phyloP scores from a whole-genome alignment of 2,797 vertebrate genomes.

The Pteronotus mesoamericanus region DNA sequence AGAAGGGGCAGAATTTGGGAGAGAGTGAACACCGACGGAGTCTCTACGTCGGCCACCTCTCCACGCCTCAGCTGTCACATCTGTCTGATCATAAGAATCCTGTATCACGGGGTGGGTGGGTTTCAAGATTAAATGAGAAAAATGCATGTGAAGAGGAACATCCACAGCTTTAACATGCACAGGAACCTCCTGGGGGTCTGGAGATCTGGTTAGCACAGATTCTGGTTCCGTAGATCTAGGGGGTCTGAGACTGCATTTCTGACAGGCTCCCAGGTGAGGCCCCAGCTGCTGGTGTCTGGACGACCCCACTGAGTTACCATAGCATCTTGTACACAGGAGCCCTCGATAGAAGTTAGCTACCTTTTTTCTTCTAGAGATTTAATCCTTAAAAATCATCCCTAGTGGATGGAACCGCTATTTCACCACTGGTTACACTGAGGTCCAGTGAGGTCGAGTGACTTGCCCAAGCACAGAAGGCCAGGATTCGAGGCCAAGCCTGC shows the following conservation, averaged over 20 bases:
- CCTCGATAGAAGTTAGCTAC: background rate
- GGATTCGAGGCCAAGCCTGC: background rate
- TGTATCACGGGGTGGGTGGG: background rate
- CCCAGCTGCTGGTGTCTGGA: fast-evolving
- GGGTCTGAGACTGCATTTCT: background rate
- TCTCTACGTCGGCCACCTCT: background rate
- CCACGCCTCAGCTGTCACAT: background rate
- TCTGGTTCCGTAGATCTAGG: background rate
- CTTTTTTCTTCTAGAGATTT: background rate
- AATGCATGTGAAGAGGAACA: background rate
- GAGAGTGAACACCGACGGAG: fast-evolving
- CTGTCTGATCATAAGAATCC: background rate
- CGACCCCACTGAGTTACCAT: background rate
- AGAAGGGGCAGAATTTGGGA: background rate
- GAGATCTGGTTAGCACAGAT: background rate
- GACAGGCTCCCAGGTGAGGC: background rate
- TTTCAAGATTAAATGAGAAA: background rate
- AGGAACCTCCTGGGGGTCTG: background rate
- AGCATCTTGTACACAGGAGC: background rate
- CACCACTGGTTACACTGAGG: background rate
- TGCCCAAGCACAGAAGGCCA: background rate
- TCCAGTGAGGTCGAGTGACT: background rate
- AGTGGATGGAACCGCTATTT: background rate
- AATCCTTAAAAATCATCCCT: background rate
- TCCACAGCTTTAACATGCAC: background rate